Percentiles rank a stretch among this genome's conserved stretches.
These are phyloP conservation scores for Typhlomys cinereus DNA, from an alignment of 2,113 vertebrate genomes.

Conservation along the genomic window DNA sequence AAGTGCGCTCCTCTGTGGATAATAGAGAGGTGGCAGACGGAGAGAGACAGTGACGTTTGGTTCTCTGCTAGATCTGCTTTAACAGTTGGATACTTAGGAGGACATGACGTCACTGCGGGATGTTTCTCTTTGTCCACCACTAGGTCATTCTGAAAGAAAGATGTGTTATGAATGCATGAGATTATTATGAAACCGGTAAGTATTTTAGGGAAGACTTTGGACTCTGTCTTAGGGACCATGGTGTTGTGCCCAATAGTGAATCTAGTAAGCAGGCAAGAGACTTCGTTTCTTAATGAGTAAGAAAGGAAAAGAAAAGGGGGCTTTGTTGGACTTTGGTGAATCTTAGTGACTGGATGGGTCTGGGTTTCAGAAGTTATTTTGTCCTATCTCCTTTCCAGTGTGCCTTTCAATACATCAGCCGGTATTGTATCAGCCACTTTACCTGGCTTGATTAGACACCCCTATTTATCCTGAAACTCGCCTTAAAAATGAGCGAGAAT, in stretches of 20 bases:
- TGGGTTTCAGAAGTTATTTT: background rate
- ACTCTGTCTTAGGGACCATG: no score
- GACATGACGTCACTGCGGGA: background rate
- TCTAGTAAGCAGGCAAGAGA: no score
- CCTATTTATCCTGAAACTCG: background rate
- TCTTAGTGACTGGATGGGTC: background rate
- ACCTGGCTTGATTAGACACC: background rate
- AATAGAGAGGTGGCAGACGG: background rate
- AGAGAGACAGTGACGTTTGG: background rate
- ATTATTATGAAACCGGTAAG: no score
- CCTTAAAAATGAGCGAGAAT: background rate
- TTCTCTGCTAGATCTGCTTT: background rate
- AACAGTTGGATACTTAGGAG: background rate
- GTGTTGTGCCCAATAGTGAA: no score
- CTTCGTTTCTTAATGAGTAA: no score
- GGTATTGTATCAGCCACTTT: background rate
- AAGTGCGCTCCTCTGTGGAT: no score
- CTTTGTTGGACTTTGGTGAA: background rate
- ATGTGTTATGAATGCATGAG: no score
- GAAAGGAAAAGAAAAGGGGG: background rate
- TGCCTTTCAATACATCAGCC: background rate
- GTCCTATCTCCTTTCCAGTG: background rate
- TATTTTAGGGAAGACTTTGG: no score
- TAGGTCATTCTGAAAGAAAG: no score
- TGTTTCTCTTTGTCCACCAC: background rate